Evolutionary conservation across 2,888 invertebrate species (phyloP).

Genomic region (Drosophila nigricruria): DNA sequence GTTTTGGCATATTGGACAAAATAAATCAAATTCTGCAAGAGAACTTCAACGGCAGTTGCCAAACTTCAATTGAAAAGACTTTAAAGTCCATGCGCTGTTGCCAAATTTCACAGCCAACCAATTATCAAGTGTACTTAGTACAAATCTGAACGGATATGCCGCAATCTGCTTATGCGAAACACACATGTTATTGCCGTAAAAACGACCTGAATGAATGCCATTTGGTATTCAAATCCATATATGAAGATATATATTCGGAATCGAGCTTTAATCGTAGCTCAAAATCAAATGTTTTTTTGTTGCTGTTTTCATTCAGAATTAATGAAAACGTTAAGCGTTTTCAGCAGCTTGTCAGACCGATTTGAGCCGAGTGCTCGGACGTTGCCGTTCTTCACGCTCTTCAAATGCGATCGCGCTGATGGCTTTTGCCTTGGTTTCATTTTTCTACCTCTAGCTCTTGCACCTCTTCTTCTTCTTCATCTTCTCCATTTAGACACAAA

Average conservation of each 20-base stretch:
- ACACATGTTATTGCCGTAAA: conserved; percentile 64
- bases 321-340: conserved; percentile 75
- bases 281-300: neutral
- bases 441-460: neutral
- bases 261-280: conserved; percentile 19
- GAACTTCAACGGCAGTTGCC: neutral
- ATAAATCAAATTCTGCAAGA: neutral
- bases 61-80: neutral
- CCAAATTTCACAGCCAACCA: neutral
- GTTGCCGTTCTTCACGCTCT: conserved; percentile 19
- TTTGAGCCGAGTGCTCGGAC: neutral
- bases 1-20: neutral
- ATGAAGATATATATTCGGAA: conserved; percentile 4
- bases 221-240: conserved; percentile 61
- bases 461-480: neutral
- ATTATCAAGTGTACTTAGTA: neutral
- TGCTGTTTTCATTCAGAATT: conserved; percentile 23
- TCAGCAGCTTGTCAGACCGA: conserved; percentile 62
- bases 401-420: conserved; percentile 22
- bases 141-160: conserved; percentile 48
- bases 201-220: conserved; percentile 59
- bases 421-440: conserved; percentile 50
- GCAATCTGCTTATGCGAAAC: conserved; percentile 41
- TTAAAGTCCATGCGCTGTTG: neutral
- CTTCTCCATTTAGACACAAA: neutral